Conservation (phyloP, 2,888 invertebrate species). For the Sesia apiformis region DNA sequence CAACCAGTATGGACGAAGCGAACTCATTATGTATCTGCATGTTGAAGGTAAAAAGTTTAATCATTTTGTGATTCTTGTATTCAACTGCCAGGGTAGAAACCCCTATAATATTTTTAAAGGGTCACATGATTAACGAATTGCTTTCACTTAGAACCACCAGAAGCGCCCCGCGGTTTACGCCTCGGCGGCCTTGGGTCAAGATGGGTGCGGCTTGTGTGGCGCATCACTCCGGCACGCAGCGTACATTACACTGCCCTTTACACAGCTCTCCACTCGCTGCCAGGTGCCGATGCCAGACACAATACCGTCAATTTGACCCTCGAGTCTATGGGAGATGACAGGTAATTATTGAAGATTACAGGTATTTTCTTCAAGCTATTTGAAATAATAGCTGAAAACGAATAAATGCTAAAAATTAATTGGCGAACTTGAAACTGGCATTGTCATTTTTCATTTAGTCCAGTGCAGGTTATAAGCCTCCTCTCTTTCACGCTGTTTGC, state of each 20-base stretch:
- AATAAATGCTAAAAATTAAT: too few species aligned
- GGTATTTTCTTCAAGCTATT: neutral
- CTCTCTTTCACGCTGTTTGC: too few species aligned
- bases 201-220: slow-evolving; percentile 76
- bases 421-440: too few species aligned
- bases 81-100: neutral
- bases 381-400: too few species aligned
- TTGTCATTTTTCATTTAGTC: too few species aligned
- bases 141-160: slow-evolving; percentile 76
- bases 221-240: slow-evolving; percentile 5
- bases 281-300: slow-evolving; percentile 19
- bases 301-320: slow-evolving; percentile 32
- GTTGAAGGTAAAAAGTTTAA: slow-evolving; percentile 71
- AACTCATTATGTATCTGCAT: slow-evolving; percentile 76
- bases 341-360: slow-evolving; percentile 10
- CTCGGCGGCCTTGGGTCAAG: slow-evolving; percentile 76
- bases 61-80: neutral
- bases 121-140: too few species aligned
- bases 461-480: too few species aligned
- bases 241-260: slow-evolving; percentile 26
- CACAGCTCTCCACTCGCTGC: slow-evolving; percentile 29
- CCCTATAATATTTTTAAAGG: neutral
- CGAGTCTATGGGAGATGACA: slow-evolving; percentile 16
- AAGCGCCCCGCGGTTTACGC: slow-evolving; percentile 73
- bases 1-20: slow-evolving; percentile 80